phyloP scores from a whole-genome alignment of 2,888 invertebrate genomes.

The Athetis lepigone region DNA sequence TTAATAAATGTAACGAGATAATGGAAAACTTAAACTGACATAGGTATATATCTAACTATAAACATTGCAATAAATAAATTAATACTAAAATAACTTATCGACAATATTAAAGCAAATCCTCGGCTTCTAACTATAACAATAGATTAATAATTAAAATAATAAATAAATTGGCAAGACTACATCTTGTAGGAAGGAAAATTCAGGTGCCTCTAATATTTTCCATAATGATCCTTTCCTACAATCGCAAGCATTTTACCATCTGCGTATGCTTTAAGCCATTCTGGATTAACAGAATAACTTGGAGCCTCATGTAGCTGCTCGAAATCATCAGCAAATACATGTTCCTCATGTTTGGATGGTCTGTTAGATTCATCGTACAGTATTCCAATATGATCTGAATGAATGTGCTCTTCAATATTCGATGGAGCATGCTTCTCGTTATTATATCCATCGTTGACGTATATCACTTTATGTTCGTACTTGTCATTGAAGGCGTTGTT shows the following conservation, averaged over 20 bases:
- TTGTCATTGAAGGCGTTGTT: constrained; percentile 91
- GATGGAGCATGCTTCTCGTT: constrained; percentile 78
- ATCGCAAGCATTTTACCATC: constrained; percentile 47
- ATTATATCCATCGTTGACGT: constrained; percentile 90
- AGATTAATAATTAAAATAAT: background rate
- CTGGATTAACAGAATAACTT: constrained; percentile 40
- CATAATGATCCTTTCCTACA: constrained; percentile 39
- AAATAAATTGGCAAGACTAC: constrained; percentile 42
- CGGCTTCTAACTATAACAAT: constrained; percentile 2
- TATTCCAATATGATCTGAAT: constrained; percentile 56
- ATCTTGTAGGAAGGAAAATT: background rate
- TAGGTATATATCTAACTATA: background rate
- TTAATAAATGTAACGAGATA: background rate
- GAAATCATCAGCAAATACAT: constrained; percentile 57
- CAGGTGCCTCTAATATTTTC: constrained; percentile 20
- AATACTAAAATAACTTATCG: constrained; percentile 9
- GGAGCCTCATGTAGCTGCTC: constrained; percentile 66
- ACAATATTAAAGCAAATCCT: constrained; percentile 23
- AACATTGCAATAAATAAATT: background rate
- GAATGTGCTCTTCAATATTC: constrained; percentile 60
- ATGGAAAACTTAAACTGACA: background rate
- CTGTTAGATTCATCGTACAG: constrained; percentile 53
- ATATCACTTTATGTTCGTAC: constrained; percentile 89
- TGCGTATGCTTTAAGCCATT: constrained; percentile 58
- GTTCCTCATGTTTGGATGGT: constrained; percentile 32